Base-by-base conservation (phyloP, 2,113 vertebrate genomes). In the Carlito syrichta region DNA sequence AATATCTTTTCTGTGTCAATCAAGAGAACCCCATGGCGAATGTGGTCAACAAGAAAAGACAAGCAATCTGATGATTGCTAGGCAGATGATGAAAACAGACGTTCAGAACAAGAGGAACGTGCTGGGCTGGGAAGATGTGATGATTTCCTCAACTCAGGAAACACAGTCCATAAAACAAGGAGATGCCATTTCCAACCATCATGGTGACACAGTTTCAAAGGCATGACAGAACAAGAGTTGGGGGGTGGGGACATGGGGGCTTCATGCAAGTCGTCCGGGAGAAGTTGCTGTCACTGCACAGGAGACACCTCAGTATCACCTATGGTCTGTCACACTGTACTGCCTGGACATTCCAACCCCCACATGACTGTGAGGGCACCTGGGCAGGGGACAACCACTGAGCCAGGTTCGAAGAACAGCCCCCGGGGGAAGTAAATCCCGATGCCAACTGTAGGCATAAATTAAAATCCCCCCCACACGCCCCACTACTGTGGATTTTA, bases 261-360 rank as follows among this genome's bases (percentile, higher is more conserved):
- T 52, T 12, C 19, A 1, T 7, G 54, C 10, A 14, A 13, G 11
- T 66, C 52, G 32, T 50, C 74, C 25, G 73, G 17, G 20, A 35
- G 32, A 6, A 0, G 6, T 16, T 8, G 0, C 35, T 6, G 22
- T 8, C 4, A 8, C 25, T 0, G 13, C 11, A 2, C 1, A 32
- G 83, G 63, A 27, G 74, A 23, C 45, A 43, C 25, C 8, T 25
- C n/a, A 20, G 66, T 1, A 8, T 6, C 8, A 12, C 10, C 54
- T 22, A 20, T 5, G 45, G 19, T 32, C 76, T 52, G 8, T 2
- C 54, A 10, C 35, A 30, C 27, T 20, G 8, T 1, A 23, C 1
- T 6, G 63, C 56, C 56, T 20, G 9, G 40, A 76, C 27, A 50
- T 23, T 8, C 16, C 63, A 66, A 19, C 27, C 4, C 30, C 32